Conservation (phyloP, 1,140 invertebrate species). For the Anoplolepis gracilipes region DNA sequence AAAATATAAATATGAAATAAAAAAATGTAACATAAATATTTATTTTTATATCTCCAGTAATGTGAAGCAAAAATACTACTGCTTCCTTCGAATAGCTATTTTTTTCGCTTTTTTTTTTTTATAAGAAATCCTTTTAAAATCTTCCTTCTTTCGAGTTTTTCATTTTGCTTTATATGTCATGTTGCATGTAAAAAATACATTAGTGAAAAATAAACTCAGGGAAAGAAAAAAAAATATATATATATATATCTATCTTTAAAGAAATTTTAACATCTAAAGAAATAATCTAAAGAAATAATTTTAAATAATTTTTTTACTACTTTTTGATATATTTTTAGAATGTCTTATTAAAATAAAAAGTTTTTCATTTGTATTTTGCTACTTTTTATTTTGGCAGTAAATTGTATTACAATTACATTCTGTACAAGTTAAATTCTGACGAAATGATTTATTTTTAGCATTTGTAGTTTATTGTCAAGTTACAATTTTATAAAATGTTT, state of each 20-base stretch:
- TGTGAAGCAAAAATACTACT: not conserved
- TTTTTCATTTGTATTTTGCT: not conserved
- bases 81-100: not conserved
- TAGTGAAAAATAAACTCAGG: no score
- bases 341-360: not conserved
- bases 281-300: not conserved
- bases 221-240: no score
- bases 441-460: not conserved
- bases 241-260: no score
- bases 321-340: not conserved
- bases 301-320: not conserved
- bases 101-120: not conserved
- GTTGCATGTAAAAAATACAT: no score
- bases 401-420: slow-evolving; percentile 11
- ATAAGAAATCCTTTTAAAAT: not conserved
- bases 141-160: not conserved
- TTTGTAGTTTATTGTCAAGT: slow-evolving; percentile 7
- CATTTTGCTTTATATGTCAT: not conserved
- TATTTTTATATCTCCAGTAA: slow-evolving; percentile 1
- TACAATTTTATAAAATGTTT: not conserved
- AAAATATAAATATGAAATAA: not conserved
- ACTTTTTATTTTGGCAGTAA: not conserved
- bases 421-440: not conserved
- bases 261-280: no score
- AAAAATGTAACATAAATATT: not conserved